Evolutionary conservation across 2,113 vertebrate genomes (phyloP).

Genomic region (Erinaceus europaeus): DNA sequence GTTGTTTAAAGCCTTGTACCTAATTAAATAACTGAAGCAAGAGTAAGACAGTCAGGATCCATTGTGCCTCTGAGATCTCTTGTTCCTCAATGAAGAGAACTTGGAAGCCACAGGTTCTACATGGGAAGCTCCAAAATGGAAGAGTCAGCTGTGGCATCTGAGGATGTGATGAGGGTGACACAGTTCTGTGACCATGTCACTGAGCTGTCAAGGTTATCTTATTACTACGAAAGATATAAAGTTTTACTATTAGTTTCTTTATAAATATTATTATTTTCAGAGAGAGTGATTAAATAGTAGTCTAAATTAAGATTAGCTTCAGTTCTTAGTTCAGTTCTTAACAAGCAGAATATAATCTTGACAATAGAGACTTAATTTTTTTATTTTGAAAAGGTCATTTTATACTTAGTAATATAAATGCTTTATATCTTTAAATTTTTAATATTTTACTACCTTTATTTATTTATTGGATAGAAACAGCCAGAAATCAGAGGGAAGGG

Average conservation of each 20-base stretch:
- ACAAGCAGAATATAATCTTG: not conserved
- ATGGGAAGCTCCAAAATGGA: not conserved
- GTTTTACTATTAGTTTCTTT: not conserved
- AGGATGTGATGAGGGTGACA: not conserved
- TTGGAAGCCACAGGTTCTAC: not conserved
- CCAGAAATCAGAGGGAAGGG: no score
- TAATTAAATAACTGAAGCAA: not conserved
- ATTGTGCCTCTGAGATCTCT: not conserved
- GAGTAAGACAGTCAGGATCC: not conserved
- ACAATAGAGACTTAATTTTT: not conserved
- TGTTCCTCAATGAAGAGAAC: not conserved
- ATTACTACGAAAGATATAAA: not conserved
- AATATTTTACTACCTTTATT: no score
- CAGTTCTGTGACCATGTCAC: not conserved
- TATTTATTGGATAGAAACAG: no score
- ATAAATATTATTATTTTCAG: not conserved
- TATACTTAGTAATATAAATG: no score
- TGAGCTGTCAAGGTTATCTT: not conserved
- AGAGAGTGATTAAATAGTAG: not conserved
- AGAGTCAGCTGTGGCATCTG: no score
- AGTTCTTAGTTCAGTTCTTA: constrained; percentile 5
- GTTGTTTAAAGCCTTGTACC: not conserved
- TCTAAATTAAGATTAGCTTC: not conserved
- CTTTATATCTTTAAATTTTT: no score
- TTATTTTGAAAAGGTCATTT: no score